Percentiles rank a stretch among this genome's conserved stretches.
These are phyloP conservation scores for Larimichthys crocea DNA, from an alignment of 2,113 vertebrate genomes.

Conservation along the genomic window DNA sequence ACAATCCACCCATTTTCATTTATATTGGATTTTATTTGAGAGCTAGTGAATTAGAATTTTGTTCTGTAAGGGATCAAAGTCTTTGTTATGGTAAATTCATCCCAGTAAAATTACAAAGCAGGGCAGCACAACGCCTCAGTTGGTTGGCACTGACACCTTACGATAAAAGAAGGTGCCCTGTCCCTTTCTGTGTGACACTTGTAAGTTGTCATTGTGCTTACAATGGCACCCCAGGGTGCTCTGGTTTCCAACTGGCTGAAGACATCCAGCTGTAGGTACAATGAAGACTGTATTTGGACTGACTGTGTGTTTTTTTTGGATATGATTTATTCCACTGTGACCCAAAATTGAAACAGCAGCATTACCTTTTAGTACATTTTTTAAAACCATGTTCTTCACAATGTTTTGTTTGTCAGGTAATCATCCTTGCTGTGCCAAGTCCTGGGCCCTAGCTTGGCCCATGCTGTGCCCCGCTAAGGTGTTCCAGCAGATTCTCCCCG, in stretches of 20 bases:
- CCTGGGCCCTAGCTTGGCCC: conserved; percentile 30
- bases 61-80: conserved; percentile 52
- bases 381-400: conserved; percentile 2
- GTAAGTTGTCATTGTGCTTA: conserved; percentile 39
- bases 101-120: conserved; percentile 53
- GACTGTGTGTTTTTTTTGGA: background rate
- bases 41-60: conserved; percentile 53
- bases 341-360: background rate
- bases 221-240: conserved; percentile 23
- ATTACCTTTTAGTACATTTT: background rate
- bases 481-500: conserved; percentile 71
- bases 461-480: conserved; percentile 53
- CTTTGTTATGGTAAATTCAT: conserved; percentile 69
- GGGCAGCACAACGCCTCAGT: conserved; percentile 31
- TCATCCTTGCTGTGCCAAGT: conserved; percentile 34
- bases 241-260: conserved; percentile 11
- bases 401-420: conserved; percentile 20
- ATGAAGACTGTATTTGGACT: background rate
- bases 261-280: background rate
- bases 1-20: conserved; percentile 71
- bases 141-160: conserved; percentile 24
- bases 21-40: conserved; percentile 70
- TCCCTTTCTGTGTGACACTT: conserved; percentile 40
- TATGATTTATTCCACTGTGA: background rate
- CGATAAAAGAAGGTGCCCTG: conserved; percentile 8